phyloP scores from a whole-genome alignment of 2,888 invertebrate species.

The Tupiocoris notatus region DNA sequence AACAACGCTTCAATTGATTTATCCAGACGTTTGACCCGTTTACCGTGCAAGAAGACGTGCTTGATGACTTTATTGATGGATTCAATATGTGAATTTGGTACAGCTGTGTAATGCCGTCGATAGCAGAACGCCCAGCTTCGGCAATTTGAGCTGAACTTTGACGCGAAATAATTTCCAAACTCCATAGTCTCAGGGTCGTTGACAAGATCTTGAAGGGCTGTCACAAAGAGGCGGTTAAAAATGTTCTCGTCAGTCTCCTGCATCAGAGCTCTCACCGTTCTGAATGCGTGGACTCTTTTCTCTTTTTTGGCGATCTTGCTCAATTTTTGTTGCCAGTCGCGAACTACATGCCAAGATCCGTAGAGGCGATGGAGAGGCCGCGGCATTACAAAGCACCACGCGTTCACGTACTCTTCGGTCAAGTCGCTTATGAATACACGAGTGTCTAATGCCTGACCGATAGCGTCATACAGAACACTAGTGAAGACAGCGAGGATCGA shows the following conservation, averaged over 20 bases:
- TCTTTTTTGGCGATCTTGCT: background rate
- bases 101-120: background rate
- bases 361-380: background rate
- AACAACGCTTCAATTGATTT: background rate
- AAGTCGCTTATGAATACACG: background rate
- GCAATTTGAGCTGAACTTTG: background rate
- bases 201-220: background rate
- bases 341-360: background rate
- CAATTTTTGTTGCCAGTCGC: background rate
- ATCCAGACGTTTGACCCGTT: background rate
- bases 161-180: background rate
- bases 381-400: background rate
- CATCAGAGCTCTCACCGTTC: background rate
- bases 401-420: background rate
- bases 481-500: slow-evolving; percentile 47
- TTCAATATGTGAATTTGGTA: background rate
- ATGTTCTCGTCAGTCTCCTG: background rate
- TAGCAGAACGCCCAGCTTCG: background rate
- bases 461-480: slow-evolving; percentile 30
- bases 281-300: background rate
- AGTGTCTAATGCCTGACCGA: background rate
- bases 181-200: background rate
- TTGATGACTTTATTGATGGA: background rate
- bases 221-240: background rate
- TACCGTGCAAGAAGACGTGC: background rate